Percentiles rank a stretch among this genome's conserved stretches.
Evolutionary conservation across 2,797 vertebrate genomes (phyloP).

Genomic region (Tamandua tetradactyla): DNA sequence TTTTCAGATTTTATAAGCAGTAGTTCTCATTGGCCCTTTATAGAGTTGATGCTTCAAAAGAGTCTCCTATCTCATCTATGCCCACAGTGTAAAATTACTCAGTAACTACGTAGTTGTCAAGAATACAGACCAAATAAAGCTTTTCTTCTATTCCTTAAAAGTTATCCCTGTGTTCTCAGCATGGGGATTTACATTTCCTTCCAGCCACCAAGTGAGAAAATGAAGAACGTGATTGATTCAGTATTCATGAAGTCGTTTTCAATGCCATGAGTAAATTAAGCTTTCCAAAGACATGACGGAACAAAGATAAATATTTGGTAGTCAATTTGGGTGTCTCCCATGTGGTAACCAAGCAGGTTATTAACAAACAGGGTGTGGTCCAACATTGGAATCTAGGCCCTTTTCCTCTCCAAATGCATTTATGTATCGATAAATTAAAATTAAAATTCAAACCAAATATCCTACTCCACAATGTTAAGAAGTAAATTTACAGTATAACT

Average conservation of each 20-base stretch:
- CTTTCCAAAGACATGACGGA: conserved; percentile 14
- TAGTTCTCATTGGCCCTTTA: not conserved
- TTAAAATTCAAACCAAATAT: not conserved
- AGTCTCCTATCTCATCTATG: not conserved
- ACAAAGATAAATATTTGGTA: not conserved
- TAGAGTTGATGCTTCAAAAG: conserved; percentile 6
- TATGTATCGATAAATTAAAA: not conserved
- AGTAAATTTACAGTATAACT: not conserved
- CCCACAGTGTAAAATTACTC: not conserved
- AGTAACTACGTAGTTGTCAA: not conserved
- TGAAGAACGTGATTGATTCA: not conserved
- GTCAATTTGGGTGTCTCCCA: not conserved
- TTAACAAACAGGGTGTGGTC: conserved; percentile 10
- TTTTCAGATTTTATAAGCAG: not conserved
- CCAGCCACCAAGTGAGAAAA: conserved; percentile 15
- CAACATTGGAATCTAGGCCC: not conserved
- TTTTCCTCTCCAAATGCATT: conserved; percentile 11
- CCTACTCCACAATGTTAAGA: not conserved
- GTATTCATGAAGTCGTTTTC: not conserved
- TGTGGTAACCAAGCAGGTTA: not conserved
- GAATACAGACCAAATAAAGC: not conserved
- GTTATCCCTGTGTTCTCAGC: not conserved
- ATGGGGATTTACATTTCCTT: not conserved
- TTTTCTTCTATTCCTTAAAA: not conserved
- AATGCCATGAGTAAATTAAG: not conserved